Conservation (phyloP, 2,888 invertebrate genomes). For the Eurytoma adleriae region DNA sequence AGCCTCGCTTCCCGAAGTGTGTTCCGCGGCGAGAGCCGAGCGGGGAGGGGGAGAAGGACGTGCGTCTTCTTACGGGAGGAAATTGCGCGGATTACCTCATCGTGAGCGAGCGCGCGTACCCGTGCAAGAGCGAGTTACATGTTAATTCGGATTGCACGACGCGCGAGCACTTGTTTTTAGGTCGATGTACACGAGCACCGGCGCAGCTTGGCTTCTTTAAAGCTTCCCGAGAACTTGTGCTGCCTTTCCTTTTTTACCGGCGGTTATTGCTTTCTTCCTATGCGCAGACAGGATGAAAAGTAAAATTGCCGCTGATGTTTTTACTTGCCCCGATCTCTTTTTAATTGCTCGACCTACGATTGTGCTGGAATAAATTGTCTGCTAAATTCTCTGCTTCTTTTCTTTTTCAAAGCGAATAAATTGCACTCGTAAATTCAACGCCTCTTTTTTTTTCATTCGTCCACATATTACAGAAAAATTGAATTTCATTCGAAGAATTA, state of each 20-base stretch:
- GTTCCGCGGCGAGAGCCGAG: conserved; percentile 60
- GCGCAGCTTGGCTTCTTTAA: conserved; percentile 3
- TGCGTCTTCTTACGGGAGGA: conserved; percentile 61
- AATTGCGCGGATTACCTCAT: conserved; percentile 71
- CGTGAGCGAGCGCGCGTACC: neutral
- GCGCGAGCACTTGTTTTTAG: conserved; percentile 36
- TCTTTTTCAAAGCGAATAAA: too few relatives aligned
- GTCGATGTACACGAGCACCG: conserved; percentile 16
- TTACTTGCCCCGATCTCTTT: too few relatives aligned
- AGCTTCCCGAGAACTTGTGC: neutral
- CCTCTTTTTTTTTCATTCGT: neutral
- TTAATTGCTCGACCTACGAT: too few relatives aligned
- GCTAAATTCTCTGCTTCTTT: too few relatives aligned
- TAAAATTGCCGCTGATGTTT: too few relatives aligned
- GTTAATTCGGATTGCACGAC: conserved; percentile 42
- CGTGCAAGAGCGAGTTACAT: conserved; percentile 28
- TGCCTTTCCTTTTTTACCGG: neutral
- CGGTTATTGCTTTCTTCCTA: conserved; percentile 40
- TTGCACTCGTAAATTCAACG: neutral
- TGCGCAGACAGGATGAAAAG: neutral
- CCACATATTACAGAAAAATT: too few relatives aligned
- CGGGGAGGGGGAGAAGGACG: conserved; percentile 6
- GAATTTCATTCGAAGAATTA: too few relatives aligned
- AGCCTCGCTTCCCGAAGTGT: conserved; percentile 66
- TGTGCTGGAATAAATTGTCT: too few relatives aligned